phyloP scores from a whole-genome alignment of 2,797 vertebrate genomes.

The Orestias chungarensis region DNA sequence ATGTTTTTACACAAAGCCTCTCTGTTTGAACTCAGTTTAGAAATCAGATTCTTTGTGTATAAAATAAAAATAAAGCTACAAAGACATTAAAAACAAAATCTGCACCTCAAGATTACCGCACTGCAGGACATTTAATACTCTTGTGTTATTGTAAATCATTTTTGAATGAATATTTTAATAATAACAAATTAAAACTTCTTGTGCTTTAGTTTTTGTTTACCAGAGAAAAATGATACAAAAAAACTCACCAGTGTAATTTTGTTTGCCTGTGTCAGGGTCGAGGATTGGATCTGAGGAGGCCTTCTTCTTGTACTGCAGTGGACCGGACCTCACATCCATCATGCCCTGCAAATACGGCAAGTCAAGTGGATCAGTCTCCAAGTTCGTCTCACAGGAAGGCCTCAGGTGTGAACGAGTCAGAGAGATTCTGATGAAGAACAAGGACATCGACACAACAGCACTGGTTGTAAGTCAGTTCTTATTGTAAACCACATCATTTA shows the following conservation, averaged over 20 bases:
- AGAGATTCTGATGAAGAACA: conserved; percentile 89
- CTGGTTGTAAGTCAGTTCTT: conserved; percentile 84
- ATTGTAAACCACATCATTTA: not conserved
- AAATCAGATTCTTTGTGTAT: conserved; percentile 19
- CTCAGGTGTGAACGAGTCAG: conserved; percentile 87
- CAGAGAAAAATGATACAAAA: not conserved
- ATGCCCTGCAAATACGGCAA: conserved; percentile 97
- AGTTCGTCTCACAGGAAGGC: conserved; percentile 89
- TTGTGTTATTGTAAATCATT: conserved; percentile 11
- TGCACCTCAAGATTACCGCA: not conserved
- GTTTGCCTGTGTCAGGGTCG: conserved; percentile 80
- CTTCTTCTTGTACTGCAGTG: conserved; percentile 90
- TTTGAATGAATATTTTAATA: conserved; percentile 9
- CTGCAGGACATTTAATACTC: conserved; percentile 11
- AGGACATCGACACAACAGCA: conserved; percentile 84
- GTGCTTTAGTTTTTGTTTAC: not conserved
- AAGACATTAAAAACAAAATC: conserved; percentile 23
- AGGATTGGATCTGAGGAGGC: conserved; percentile 91
- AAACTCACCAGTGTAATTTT: conserved; percentile 2
- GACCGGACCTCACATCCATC: conserved; percentile 92
- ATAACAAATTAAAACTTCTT: not conserved
- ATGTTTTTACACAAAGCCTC: conserved; percentile 35
- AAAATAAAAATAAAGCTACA: conserved; percentile 15
- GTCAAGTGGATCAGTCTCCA: conserved; percentile 82
- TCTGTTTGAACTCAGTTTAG: conserved; percentile 22